These are phyloP conservation scores for Emydoidea blandingii DNA, from an alignment of 2,797 vertebrate species.

Conservation along the genomic window DNA sequence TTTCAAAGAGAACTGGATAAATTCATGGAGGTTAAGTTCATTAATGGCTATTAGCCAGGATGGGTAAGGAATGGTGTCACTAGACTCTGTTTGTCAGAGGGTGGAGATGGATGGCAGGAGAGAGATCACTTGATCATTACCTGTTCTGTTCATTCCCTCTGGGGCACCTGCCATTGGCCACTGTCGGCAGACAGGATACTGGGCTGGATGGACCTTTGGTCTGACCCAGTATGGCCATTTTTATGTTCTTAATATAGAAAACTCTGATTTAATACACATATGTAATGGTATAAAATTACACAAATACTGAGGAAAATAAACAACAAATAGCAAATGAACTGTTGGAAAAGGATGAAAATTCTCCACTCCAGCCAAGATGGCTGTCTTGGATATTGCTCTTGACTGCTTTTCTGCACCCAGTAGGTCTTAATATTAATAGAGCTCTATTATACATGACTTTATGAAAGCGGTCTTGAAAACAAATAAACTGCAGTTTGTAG, in stretches of 20 bases:
- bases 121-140: too few species aligned
- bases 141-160: too few species aligned
- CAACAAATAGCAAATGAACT: not conserved
- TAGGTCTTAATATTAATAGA: conserved; percentile 1
- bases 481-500: not conserved
- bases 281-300: conserved; percentile 22
- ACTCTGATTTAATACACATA: not conserved
- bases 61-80: too few species aligned
- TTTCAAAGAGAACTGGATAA: too few species aligned
- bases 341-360: not conserved
- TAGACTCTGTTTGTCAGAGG: too few species aligned
- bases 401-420: not conserved
- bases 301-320: conserved; percentile 60
- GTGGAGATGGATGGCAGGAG: too few species aligned
- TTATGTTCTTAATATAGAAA: not conserved
- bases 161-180: too few species aligned
- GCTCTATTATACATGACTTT: not conserved
- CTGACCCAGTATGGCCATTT: too few species aligned
- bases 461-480: not conserved
- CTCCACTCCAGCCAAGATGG: not conserved
- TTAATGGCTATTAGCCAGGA: too few species aligned
- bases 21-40: too few species aligned
- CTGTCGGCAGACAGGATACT: too few species aligned
- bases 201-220: too few species aligned
- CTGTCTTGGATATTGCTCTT: not conserved